Evolutionary conservation across 53 echinoderm and acorn worm species (phyloP), one percentile per base, ranked within the genome.

Genomic region (Patiria pectinifera): DNA sequence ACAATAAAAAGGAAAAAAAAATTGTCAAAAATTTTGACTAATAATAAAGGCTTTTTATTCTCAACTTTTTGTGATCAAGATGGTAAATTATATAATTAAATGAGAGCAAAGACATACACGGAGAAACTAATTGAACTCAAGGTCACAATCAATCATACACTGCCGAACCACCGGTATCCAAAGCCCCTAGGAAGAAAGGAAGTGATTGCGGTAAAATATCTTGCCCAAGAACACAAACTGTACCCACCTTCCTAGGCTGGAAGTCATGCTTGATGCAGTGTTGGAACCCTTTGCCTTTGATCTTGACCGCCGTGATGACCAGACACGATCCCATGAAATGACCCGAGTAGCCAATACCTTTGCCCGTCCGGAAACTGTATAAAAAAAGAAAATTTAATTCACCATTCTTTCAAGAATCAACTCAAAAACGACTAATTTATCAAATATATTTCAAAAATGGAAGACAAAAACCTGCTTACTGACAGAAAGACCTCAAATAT

Each of bases 281-380:
- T 91, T 99, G 99, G 85, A 99, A 99, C 44, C 99, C 99, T 92
- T 99, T 99, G 66, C 97, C 97, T 92, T 99, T 99, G 83, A 97
- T 95, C 92, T 99, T 99, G 89, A 99, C 97, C 3, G 99, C 95
- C 78, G 99, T 99, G 84, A 99, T 94, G 15, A 99, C 99, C 82
- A 99, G 88, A 91, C 99, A 99, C 3, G 99, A 99, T 53, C 99
- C 99, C 99, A 99, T 99, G 96, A 99, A 99, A 91, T 99, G 97
- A 87, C 95, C 99, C 4, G 99, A 99, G 93, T 99, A 99, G 44
- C 97, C 99, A 13, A 97, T 96, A 75, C 99, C 99, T 93, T 96
- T 99, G 66, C 99, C 93, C 25, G 99, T 99, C 19, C 97, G 93
- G 91, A 99, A 99, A 92, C 99, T 99, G 91, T 0, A 72, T 46